phyloP scores from a whole-genome alignment of 2,888 invertebrate species.

The Villa cingulata region DNA sequence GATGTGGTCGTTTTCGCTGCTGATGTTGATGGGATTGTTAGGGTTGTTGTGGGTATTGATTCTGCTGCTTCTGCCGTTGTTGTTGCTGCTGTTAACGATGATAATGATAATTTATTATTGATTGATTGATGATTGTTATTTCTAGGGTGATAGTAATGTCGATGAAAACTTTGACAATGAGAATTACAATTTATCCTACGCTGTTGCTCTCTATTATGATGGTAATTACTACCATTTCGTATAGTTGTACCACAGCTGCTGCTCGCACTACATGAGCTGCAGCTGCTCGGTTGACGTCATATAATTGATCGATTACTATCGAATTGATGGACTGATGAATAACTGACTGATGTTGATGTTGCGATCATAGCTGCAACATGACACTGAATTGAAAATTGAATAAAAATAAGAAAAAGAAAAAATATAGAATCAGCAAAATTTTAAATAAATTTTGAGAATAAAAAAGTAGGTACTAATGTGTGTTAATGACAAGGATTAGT shows the following conservation, averaged over 20 bases:
- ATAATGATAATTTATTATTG: too few species aligned
- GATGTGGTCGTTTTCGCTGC: not conserved
- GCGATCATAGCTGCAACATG: conserved; percentile 37
- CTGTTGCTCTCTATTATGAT: conserved; percentile 21
- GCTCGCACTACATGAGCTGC: conserved; percentile 35
- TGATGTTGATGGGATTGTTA: not conserved
- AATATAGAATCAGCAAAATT: too few species aligned
- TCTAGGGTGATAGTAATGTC: conserved; percentile 31
- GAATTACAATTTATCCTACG: conserved; percentile 19
- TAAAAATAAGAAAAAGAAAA: too few species aligned
- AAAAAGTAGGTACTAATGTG: too few species aligned
- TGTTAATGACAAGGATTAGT: too few species aligned
- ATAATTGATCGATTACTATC: conserved; percentile 32
- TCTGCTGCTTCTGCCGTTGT: not conserved
- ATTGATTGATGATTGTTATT: conserved; percentile 27
- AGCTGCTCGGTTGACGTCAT: conserved; percentile 37
- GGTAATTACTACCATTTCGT: conserved; percentile 8
- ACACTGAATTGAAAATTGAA: conserved; percentile 21
- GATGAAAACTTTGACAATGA: conserved; percentile 19
- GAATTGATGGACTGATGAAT: conserved; percentile 35
- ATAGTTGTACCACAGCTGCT: conserved; percentile 33
- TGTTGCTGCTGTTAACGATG: conserved; percentile 14
- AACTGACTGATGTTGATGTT: conserved; percentile 34
- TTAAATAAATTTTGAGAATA: too few species aligned
- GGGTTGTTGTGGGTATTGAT: conserved; percentile 14